Percentiles rank a stretch among this genome's conserved stretches.
Conservation (phyloP, 2,113 vertebrate species). For the Dromaius novaehollandiae region DNA sequence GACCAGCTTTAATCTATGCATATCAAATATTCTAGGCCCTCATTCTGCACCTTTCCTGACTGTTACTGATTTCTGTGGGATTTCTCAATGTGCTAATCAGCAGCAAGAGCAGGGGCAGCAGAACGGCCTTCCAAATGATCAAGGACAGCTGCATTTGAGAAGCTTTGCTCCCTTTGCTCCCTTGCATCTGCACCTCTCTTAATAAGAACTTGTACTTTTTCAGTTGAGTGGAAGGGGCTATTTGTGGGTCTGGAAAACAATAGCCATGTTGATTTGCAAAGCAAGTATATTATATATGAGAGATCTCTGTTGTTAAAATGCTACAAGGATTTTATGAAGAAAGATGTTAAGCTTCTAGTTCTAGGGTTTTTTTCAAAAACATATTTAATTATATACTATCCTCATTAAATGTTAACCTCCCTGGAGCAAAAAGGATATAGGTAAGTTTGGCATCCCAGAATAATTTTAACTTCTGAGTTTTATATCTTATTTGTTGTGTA, state of each 20-base stretch:
- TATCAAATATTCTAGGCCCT: neutral
- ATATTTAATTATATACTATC: neutral
- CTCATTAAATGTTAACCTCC: conserved; percentile 11
- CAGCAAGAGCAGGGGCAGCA: conserved; percentile 53
- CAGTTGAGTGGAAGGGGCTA: neutral
- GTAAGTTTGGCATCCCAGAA: conserved; percentile 32
- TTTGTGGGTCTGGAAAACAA: neutral
- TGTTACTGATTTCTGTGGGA: conserved; percentile 3
- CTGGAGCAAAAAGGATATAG: neutral
- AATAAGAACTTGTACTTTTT: conserved; percentile 21
- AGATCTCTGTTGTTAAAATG: neutral
- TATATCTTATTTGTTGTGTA: neutral
- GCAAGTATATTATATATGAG: neutral
- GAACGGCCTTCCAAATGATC: conserved; percentile 38
- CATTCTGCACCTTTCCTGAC: neutral
- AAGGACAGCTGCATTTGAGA: conserved; percentile 43
- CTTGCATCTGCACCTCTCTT: conserved; percentile 44
- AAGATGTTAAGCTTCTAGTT: neutral
- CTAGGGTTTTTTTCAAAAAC: neutral
- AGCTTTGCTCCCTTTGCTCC: conserved; percentile 41
- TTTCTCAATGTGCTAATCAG: conserved; percentile 14
- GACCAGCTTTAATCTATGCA: conserved; percentile 44
- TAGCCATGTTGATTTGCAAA: neutral
- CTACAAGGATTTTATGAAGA: neutral
- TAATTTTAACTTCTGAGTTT: neutral